Evolutionary conservation across 2,888 invertebrate genomes (phyloP), one percentile per base, ranked within the genome.

Genomic region (Eubasilissa splendida): DNA sequence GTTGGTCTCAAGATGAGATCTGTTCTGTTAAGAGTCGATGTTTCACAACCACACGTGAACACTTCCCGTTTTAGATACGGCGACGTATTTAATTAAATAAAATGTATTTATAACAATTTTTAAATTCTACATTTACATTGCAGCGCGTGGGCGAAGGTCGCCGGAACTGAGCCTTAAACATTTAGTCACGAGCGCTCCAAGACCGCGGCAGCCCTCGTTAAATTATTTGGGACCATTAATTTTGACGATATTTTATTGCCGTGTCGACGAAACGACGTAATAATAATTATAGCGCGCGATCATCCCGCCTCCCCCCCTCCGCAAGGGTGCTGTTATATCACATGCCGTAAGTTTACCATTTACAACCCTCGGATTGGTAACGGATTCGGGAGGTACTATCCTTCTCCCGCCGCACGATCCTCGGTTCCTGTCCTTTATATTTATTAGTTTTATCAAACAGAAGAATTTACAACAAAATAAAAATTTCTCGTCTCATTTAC

Each of bases 331-430:
- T 70, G 70, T 78, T 78, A 78, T 70, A 80, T 76, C 73, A 68
- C 54, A 76, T 71, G 71, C 59, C 68, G 70, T 54, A 60, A 83
- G 79, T 83, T 81, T 75, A 74, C 75, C 75, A 66, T 81, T 81
- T 63, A 70, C 74, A 80, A 63, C 81, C 77, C 79, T n/a, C 42
- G 76, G 70, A 75, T 59, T 75, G 63, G 60, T 78, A 79, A 80
- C 63, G 75, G 63, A 82, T 71, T 42, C 56, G 74, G 74, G 77
- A 74, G 73, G 33, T 73, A 5, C 42, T 42, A 7, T 42, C 42
- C 68, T 76, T 73, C 65, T 53, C n/a, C 22, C 63, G 42, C 42
- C 33, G 33, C 63, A 31, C 31, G 31, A 63, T 63, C 31, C 63
- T 31, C 33, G 63, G 5, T 31, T 63, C 63, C 42, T 31, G 31